Evolutionary conservation across 2,113 vertebrate species (phyloP), one percentile per base, ranked within the genome.

Genomic region (Pituophis catenifer): DNA sequence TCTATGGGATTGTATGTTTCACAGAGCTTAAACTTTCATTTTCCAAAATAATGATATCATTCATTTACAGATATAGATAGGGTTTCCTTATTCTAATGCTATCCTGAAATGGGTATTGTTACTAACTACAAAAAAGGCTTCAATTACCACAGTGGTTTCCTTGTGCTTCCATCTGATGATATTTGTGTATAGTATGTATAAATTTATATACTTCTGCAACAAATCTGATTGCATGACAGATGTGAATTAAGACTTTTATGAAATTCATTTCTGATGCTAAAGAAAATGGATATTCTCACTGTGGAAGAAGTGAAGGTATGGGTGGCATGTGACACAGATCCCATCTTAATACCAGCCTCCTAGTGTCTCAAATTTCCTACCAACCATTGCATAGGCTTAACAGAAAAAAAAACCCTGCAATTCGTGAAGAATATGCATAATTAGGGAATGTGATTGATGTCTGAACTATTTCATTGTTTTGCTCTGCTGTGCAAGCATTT

Each of bases 21-120:
- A 96, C 96, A 96, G 98, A 98, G 98, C 98, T 98, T 97, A 97
- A 98, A 98, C 98, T 98, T 98, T 97, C 97, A 98, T 98, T 98
- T 98, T 97, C 98, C 97, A 97, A 98, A 98, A 98, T 98, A 98
- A 98, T 98, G 98, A 98, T 98, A 98, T 98, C 98, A 98, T 98
- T 97, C 98, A 97, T 96, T 98, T 97, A 98, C 98, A 98, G 98
- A 98, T 97, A 98, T 95, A 98, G 98, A 98, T 98, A 98, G 98
- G 97, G 95, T 96, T 94, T 95, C 96, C 95, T 95, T 96, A 94
- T 97, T 97, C 97, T 95, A 97, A 97, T 97, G 97, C 95, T 95
- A 95, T 97, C 96, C 97, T 96, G 97, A 97, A 97, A 96, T 92
- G 95, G 97, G 97, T 94, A 96, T 96, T 98, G 97, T 97, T 97